Evolutionary conservation across 92 coral and sea anemone genomes (phyloP).

Genomic region (Palythoa grandiflora): DNA sequence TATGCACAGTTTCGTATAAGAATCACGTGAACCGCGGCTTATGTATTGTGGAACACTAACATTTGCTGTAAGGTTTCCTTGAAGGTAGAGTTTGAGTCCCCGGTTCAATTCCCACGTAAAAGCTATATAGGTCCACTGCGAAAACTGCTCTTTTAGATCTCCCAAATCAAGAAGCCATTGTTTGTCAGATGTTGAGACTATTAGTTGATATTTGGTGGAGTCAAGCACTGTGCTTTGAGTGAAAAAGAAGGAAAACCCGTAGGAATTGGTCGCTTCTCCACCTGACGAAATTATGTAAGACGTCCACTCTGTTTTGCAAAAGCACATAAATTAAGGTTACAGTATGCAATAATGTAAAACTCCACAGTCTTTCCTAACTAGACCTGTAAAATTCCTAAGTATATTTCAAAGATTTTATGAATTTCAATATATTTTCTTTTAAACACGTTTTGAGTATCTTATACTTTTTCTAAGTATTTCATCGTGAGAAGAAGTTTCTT

Average conservation of each 20-base stretch:
- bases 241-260: constrained; percentile 12
- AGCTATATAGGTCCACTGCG: constrained; percentile 37
- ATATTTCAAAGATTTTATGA: no score
- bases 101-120: constrained; percentile 35
- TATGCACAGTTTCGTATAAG: neutral
- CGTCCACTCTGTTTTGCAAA: neutral
- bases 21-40: neutral
- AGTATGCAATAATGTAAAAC: no score
- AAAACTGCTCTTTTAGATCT: constrained; percentile 21
- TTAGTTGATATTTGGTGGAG: neutral
- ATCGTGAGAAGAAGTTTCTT: no score
- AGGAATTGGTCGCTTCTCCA: neutral
- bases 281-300: constrained; percentile 35
- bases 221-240: neutral
- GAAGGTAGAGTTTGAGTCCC: constrained; percentile 27
- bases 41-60: neutral
- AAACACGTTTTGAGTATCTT: no score
- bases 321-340: neutral
- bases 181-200: constrained; percentile 22
- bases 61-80: constrained; percentile 38
- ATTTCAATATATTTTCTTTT: no score
- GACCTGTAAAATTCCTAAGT: no score
- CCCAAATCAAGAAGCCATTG: constrained; percentile 41
- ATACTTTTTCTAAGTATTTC: no score
- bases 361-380: no score